phyloP scores from a whole-genome alignment of 2,113 vertebrate genomes.

The Otus sunia region DNA sequence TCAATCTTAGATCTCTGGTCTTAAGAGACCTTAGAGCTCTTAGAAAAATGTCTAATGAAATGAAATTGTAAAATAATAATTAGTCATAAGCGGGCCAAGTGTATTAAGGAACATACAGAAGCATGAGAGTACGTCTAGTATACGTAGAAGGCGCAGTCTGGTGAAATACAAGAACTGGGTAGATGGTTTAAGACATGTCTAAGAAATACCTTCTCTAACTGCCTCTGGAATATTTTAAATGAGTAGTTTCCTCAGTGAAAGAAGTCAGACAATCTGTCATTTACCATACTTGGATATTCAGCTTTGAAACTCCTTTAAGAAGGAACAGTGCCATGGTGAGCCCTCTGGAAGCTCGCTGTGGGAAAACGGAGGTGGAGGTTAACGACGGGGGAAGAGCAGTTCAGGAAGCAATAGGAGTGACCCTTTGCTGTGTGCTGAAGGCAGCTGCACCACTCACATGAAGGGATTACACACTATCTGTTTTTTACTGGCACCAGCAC shows the following conservation, averaged over 20 bases:
- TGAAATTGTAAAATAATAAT: neutral
- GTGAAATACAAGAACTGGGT: neutral
- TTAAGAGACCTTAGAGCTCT: neutral
- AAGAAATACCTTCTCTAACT: neutral
- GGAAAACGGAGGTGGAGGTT: neutral
- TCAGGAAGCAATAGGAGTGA: neutral
- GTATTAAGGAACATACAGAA: neutral
- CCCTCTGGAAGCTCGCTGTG: neutral
- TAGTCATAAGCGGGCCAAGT: neutral
- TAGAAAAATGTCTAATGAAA: neutral
- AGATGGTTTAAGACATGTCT: neutral
- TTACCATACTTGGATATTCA: neutral
- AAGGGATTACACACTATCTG: rapidly evolving
- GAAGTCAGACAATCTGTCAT: neutral
- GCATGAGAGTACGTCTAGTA: rapidly evolving
- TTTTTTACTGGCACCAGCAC: neutral
- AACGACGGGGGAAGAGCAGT: rapidly evolving
- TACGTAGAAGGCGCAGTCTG: neutral
- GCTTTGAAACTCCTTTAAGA: neutral
- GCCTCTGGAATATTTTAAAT: neutral
- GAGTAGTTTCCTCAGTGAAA: neutral
- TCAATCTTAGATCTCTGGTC: neutral
- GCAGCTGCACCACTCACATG: neutral
- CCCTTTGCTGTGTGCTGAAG: rapidly evolving
- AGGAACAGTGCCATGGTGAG: rapidly evolving